Evolutionary conservation across 30 jellyfish, hydroid and myxozoan species (phyloP), one percentile per base, ranked within the genome.

Genomic region (Rhopilema esculentum): DNA sequence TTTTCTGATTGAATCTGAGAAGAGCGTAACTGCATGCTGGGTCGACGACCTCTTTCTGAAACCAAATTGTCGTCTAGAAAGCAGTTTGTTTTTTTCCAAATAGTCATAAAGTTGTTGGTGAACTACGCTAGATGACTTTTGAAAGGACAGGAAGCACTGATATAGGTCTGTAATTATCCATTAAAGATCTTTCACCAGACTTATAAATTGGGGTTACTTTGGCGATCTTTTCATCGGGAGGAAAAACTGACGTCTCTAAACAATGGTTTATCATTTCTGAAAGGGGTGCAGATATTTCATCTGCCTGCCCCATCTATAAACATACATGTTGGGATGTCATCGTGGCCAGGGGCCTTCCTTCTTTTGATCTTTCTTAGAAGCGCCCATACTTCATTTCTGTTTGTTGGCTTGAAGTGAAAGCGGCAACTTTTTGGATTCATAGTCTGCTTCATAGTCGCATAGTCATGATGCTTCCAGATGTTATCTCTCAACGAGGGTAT

Each of bases 131-230:
- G 62, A 85, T n/a, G 64, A 61, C 69, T 27, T 50, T 75, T n/a
- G 86, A 51, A 15, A 75, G 21, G 29, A 75, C 86, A 40, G 72
- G 72, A 57, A n/a, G n/a, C n/a, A n/a, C n/a, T n/a, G n/a, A n/a
- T n/a, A n/a, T n/a, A n/a, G n/a, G n/a, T n/a, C n/a, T 66, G 80
- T 80, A 80, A 69, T 80, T 79, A 33, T 80, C 90, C 81, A 80
- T 53, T 30, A 66, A 24, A 31, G 90, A 22, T 53, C 90, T 22
- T 80, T 79, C 89, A 48, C 89, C 89, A 22, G 89, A 80, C 40
- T 80, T 80, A 69, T 64, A 80, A 24, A 80, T 53, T 40, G 82
- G 90, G 25, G 82, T 65, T 19, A 80, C 77, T 50, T 80, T 80
- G 27, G 82, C 77, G 66, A 40, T 16, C 67, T 66, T 80, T 66